Evolutionary conservation across 2,888 invertebrate genomes (phyloP), one percentile per base, ranked within the genome.

Genomic region (Xestia ashworthii): DNA sequence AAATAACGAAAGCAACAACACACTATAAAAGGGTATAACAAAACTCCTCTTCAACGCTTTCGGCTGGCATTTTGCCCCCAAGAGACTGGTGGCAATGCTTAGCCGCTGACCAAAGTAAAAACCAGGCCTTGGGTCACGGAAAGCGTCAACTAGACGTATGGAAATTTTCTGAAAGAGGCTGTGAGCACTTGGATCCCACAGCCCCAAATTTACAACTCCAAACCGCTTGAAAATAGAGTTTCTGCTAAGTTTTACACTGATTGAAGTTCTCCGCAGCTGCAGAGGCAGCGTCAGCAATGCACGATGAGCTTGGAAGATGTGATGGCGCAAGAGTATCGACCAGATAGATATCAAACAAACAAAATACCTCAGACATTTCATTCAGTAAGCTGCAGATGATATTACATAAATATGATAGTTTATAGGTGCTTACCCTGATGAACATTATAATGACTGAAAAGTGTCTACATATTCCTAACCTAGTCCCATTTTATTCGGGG

Each of bases 301-400:
- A 53, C 22, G 9, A 53, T 22, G 53, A 53, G 9, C 53, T 53
- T 53, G 53, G 53, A 53, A 22, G 22, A 9, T 53, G 9, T 22
- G 53, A 9, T 53, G 9, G 53, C 53, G n/a, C 41, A 41, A 41
- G 41, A 41, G 41, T 50, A 50, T 50, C 16, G 16, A 50, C 6
- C 53, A 50, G 22, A 22, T 53, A 22, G 50, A 53, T 3, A 9
- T 19, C 22, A 53, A 8, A 55, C 5, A 55, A 55, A 55, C 0
- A 0, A 55, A 2, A n/a, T 55, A 5, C 0, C n/a, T n/a, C 0
- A 12, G 1, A n/a, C n/a, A 55, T 55, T 55, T 5, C 12, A 11
- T 55, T n/a, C n/a, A 55, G 0, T n/a, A 0, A 58, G 6, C 25
- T 25, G 14, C 2, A 58, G 25, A 14, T 58, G 1, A 25, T 14